Evolutionary conservation across 2,888 invertebrate genomes (phyloP).

Genomic region (Aradus depressus): DNA sequence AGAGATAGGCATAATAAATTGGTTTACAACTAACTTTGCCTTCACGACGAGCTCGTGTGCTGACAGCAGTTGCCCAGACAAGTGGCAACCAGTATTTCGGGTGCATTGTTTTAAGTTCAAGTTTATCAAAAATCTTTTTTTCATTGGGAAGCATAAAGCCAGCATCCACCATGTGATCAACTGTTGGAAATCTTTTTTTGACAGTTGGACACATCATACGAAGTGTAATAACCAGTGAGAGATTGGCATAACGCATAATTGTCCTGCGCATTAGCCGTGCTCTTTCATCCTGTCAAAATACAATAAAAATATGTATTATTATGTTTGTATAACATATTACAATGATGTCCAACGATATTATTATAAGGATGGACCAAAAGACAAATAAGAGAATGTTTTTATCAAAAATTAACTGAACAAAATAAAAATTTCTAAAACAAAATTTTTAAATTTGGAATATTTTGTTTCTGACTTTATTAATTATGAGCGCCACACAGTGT

Average conservation of each 20-base stretch:
- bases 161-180: constrained; percentile 36
- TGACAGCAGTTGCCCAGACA: constrained; percentile 35
- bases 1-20: too few relatives aligned
- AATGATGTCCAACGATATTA: too few relatives aligned
- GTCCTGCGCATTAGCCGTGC: constrained; percentile 36
- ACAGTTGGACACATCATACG: constrained; percentile 35
- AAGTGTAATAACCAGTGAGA: constrained; percentile 34
- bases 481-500: too few relatives aligned
- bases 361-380: too few relatives aligned
- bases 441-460: too few relatives aligned
- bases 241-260: constrained; percentile 36
- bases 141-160: constrained; percentile 36
- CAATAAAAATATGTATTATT: neutral
- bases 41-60: constrained; percentile 34
- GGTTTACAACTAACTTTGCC: constrained; percentile 32
- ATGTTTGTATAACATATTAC: too few relatives aligned
- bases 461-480: too few relatives aligned
- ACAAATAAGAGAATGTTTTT: too few relatives aligned
- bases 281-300: constrained; percentile 32
- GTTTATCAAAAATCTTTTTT: constrained; percentile 34
- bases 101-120: constrained; percentile 33
- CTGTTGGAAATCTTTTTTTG: constrained; percentile 36
- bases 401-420: too few relatives aligned
- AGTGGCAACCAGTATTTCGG: constrained; percentile 37
- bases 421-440: too few relatives aligned